These are phyloP conservation scores for Rhinopomastus cyanomelas DNA, from an alignment of 2,113 vertebrate genomes.

Conservation along the genomic window DNA sequence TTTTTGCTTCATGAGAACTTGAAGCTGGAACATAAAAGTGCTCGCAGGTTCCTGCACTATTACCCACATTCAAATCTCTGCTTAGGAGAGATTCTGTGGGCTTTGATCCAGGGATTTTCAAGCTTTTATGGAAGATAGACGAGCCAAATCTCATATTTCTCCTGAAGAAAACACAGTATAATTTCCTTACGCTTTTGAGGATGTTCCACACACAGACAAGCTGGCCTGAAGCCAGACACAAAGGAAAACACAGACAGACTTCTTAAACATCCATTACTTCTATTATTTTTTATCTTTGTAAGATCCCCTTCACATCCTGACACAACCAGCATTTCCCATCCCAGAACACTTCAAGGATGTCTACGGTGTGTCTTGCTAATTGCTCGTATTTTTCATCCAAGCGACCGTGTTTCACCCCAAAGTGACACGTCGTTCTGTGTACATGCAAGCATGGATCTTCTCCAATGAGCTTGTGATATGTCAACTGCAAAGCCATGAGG, in stretches of 20 bases:
- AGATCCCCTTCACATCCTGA: not conserved
- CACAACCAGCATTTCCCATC: not conserved
- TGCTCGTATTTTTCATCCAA: not conserved
- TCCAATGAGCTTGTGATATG: not conserved
- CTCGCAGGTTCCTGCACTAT: slow-evolving; percentile 41
- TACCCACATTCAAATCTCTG: slow-evolving; percentile 32
- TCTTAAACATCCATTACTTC: not conserved
- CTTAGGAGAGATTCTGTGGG: slow-evolving; percentile 32
- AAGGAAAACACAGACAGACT: not conserved
- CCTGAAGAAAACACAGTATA: not conserved
- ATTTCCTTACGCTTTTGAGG: slow-evolving; percentile 4
- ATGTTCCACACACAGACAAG: not conserved
- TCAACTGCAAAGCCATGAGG: not conserved
- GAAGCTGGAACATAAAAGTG: slow-evolving; percentile 49
- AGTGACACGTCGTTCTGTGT: not conserved
- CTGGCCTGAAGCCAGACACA: slow-evolving; percentile 5
- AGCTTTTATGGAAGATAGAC: slow-evolving; percentile 15
- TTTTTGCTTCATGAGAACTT: slow-evolving; percentile 54
- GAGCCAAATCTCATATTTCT: slow-evolving; percentile 5
- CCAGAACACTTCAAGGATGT: not conserved
- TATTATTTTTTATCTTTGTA: not conserved
- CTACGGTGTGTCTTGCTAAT: not conserved
- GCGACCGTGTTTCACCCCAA: not conserved
- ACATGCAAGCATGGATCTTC: not conserved
- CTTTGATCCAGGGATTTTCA: slow-evolving; percentile 49